Evolutionary conservation across 1,140 invertebrate genomes (phyloP).

Genomic region (Kradibia gibbosae): DNA sequence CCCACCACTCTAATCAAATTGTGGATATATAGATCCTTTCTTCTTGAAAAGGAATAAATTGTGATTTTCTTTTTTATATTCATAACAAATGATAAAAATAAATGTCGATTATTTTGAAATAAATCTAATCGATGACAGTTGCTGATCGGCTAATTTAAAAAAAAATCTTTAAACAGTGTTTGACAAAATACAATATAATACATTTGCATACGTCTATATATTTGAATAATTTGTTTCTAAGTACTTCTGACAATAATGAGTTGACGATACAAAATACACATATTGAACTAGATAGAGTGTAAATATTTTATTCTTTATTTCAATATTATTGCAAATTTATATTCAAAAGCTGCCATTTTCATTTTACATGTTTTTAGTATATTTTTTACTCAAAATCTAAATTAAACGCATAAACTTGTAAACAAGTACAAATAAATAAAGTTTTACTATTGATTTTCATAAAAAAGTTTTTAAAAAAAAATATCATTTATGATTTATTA

Average conservation of each 20-base stretch:
- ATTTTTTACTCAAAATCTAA: background rate
- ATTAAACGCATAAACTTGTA: slow-evolving; percentile 7
- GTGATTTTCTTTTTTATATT: slow-evolving; percentile 43
- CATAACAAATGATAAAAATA: slow-evolving; percentile 16
- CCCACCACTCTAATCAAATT: slow-evolving; percentile 6
- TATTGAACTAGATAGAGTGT: background rate
- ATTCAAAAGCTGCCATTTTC: background rate
- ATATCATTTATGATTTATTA: slow-evolving; percentile 16
- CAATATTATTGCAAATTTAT: background rate
- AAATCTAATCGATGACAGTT: background rate
- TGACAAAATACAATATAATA: background rate
- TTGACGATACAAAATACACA: background rate
- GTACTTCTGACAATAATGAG: background rate
- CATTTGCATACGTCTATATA: slow-evolving; percentile 9
- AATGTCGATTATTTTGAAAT: slow-evolving; percentile 3
- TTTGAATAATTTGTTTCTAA: background rate
- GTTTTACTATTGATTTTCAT: slow-evolving; percentile 11
- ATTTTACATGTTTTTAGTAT: background rate
- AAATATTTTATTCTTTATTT: background rate
- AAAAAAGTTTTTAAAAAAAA: background rate
- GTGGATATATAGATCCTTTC: background rate
- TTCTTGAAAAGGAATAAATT: slow-evolving; percentile 16
- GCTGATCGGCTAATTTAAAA: background rate
- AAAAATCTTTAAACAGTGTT: slow-evolving; percentile 14
- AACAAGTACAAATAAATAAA: slow-evolving; percentile 3